Evolutionary conservation across 2,797 vertebrate species (phyloP).

Genomic region (Valencia hispanica): DNA sequence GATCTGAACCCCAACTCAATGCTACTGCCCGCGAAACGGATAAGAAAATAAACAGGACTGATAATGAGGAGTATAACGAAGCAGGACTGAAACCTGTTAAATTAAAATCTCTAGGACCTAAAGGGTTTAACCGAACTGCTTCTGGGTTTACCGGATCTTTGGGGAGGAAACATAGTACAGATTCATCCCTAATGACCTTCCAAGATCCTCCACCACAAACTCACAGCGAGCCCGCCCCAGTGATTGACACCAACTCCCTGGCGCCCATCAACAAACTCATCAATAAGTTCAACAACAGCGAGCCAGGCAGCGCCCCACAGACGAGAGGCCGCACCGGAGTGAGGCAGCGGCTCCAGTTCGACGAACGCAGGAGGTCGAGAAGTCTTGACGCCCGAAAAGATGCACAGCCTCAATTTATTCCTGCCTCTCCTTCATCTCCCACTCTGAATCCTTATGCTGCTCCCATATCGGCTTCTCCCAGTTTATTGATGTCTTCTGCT

Average conservation of each 20-base stretch:
- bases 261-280: slow-evolving; percentile 92
- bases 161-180: slow-evolving; percentile 31
- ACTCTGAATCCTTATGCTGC: slow-evolving; percentile 68
- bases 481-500: slow-evolving; percentile 25
- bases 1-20: slow-evolving; percentile 51
- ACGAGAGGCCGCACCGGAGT: slow-evolving; percentile 77
- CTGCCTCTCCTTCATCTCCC: slow-evolving; percentile 43
- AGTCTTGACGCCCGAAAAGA: slow-evolving; percentile 84
- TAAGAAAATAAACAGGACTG: slow-evolving; percentile 23
- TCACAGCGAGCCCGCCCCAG: slow-evolving; percentile 45
- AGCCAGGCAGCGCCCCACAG: slow-evolving; percentile 53
- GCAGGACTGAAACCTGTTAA: slow-evolving; percentile 80
- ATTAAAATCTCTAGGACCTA: slow-evolving; percentile 44
- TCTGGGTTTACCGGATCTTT: slow-evolving; percentile 42
- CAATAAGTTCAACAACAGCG: slow-evolving; percentile 86
- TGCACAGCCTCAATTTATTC: slow-evolving; percentile 15
- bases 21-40: slow-evolving; percentile 18
- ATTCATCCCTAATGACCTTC: slow-evolving; percentile 27
- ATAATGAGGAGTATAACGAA: slow-evolving; percentile 72
- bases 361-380: slow-evolving; percentile 84
- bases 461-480: slow-evolving; percentile 47
- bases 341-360: slow-evolving; percentile 70
- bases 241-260: slow-evolving; percentile 89
- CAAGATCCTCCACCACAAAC: slow-evolving; percentile 33
- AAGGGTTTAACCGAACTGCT: slow-evolving; percentile 16